Conservation (phyloP, 1,140 invertebrate genomes). For the Temnothorax nylanderi region DNA sequence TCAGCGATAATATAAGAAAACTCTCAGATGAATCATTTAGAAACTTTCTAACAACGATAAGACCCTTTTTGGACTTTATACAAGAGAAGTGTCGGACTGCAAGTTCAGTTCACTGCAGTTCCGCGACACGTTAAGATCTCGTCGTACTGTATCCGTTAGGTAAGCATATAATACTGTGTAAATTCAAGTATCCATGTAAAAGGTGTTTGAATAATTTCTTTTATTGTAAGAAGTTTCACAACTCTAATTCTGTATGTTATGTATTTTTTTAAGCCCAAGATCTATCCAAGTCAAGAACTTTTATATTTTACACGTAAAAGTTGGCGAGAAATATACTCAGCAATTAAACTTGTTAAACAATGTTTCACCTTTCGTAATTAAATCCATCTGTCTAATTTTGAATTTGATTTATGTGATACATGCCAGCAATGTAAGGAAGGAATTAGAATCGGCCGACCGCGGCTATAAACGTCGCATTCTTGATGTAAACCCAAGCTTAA, state of each 20-base stretch:
- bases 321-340: background rate
- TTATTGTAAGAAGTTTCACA: no score
- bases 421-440: background rate
- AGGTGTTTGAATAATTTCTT: no score
- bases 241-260: background rate
- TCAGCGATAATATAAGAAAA: no score
- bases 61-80: no score
- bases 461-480: constrained; percentile 31
- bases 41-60: no score
- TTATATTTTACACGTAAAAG: background rate
- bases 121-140: no score
- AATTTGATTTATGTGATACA: background rate
- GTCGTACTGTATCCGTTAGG: no score
- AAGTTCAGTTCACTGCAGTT: no score
- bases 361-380: background rate
- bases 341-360: background rate
- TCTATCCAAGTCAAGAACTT: background rate
- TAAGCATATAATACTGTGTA: no score
- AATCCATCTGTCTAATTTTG: background rate
- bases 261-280: background rate
- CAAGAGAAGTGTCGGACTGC: no score
- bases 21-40: no score
- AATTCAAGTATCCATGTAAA: no score
- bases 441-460: constrained; percentile 4
- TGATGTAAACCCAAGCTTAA: constrained; percentile 27